These are phyloP conservation scores for Galbula dea DNA, from an alignment of 2,113 vertebrate genomes.

Conservation along the genomic window DNA sequence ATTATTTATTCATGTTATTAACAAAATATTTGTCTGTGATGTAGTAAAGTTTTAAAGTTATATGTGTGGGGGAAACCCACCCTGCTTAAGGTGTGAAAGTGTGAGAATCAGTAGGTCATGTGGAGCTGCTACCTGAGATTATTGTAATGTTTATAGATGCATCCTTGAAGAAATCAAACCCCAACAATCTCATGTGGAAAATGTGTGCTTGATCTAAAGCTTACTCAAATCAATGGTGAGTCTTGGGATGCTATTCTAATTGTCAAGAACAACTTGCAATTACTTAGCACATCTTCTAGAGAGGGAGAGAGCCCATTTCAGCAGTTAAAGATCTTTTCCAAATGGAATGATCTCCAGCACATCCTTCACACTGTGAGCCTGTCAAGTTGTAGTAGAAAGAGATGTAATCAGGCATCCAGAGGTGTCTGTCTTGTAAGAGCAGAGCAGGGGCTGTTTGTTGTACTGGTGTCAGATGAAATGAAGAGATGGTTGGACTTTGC, in stretches of 20 bases:
- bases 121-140: background rate
- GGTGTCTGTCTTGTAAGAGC: background rate
- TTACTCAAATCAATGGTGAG: background rate
- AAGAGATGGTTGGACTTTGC: background rate
- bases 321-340: background rate
- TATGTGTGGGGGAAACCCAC: background rate
- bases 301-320: background rate
- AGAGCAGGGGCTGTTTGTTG: background rate
- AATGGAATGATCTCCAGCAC: slow-evolving; percentile 18
- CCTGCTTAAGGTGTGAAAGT: background rate
- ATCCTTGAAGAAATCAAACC: background rate
- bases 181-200: background rate
- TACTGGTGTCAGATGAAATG: slow-evolving; percentile 10
- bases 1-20: too few species aligned
- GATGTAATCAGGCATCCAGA: slow-evolving; percentile 1
- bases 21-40: background rate
- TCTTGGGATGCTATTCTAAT: background rate
- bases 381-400: background rate
- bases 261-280: background rate
- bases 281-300: background rate
- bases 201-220: background rate
- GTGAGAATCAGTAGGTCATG: background rate
- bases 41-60: background rate
- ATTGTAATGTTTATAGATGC: background rate
- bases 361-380: slow-evolving; percentile 7